Evolutionary conservation across 2,113 vertebrate genomes (phyloP), one percentile per base, ranked within the genome.

Genomic region (Astur gentilis): DNA sequence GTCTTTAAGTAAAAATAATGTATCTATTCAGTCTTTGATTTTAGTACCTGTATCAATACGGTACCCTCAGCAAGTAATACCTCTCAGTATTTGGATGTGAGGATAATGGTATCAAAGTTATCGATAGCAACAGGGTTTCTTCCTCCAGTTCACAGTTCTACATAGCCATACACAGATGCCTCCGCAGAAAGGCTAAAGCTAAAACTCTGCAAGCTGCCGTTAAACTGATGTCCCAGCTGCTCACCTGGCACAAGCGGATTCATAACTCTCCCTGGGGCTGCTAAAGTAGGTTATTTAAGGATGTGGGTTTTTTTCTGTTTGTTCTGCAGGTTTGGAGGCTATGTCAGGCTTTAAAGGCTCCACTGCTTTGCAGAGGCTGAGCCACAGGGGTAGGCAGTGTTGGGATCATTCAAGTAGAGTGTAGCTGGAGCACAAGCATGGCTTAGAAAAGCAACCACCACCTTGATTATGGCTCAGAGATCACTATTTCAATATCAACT

Each of bases 111-210:
- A 54, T 21, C 19, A 25, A 22, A 65, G 14, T 34, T 42, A 67
- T 7, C 1, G 1, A 66, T 1, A 72, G 12, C 11, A 71, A 75
- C 0, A 6, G 34, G 13, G 13, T 36, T 80, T 61, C n/a, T 27
- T 64, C n/a, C 42, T 58, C 31, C 38, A 32, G 31, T 2, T 10
- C 47, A n/a, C 3, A 21, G 15, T 5, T 58, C 23, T 31, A 52
- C 6, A 10, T 0, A 19, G 38, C 20, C 69, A 45, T 1, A 26
- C 21, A 22, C 2, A 9, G n/a, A 38, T 62, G 18, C 9, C 23
- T 58, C 58, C 29, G 22, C 22, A 22, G 47, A 72, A 20, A 49
- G 34, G 6, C 18, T 61, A 32, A 72, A 82, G 52, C n/a, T 76
- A 52, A 32, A 88, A 42, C 25, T 50, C 66, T 57, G 42, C 60